phyloP scores from a whole-genome alignment of 2,797 vertebrate genomes.

The Enteromius argenteus region DNA sequence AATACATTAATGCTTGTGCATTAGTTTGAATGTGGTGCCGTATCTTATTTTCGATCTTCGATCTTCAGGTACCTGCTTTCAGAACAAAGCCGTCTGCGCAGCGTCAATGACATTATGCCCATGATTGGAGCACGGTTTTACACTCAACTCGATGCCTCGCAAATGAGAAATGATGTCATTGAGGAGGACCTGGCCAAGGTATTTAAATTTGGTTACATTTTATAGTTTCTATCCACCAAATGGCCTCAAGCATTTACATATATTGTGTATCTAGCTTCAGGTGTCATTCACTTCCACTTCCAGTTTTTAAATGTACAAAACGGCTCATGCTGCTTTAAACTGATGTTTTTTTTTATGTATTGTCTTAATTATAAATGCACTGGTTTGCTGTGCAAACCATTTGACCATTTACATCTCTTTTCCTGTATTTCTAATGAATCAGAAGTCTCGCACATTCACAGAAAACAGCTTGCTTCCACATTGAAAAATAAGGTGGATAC shows the following conservation, averaged over 20 bases:
- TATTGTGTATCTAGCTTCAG: neutral
- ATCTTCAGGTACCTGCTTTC: conserved; percentile 91
- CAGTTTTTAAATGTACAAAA: neutral
- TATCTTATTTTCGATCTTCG: neutral
- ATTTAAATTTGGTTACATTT: conserved; percentile 40
- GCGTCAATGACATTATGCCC: conserved; percentile 99
- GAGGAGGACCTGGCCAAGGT: conserved; percentile 99
- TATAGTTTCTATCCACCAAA: neutral
- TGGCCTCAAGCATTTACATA: neutral
- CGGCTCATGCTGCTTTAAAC: neutral
- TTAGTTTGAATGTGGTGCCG: neutral
- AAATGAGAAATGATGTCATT: conserved; percentile 99
- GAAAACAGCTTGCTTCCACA: neutral
- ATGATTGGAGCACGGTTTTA: conserved; percentile 99
- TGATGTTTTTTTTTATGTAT: no score
- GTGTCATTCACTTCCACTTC: neutral
- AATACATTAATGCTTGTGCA: neutral
- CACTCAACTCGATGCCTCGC: conserved; percentile 96
- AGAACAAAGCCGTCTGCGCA: conserved; percentile 96
- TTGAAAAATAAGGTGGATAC: neutral
- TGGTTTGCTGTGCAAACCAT: neutral
- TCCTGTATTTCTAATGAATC: neutral
- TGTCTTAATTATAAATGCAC: no score
- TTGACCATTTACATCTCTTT: neutral
- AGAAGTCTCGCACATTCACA: neutral